These are phyloP conservation scores for Morelia viridis DNA, from an alignment of 2,797 vertebrate genomes.

Conservation along the genomic window DNA sequence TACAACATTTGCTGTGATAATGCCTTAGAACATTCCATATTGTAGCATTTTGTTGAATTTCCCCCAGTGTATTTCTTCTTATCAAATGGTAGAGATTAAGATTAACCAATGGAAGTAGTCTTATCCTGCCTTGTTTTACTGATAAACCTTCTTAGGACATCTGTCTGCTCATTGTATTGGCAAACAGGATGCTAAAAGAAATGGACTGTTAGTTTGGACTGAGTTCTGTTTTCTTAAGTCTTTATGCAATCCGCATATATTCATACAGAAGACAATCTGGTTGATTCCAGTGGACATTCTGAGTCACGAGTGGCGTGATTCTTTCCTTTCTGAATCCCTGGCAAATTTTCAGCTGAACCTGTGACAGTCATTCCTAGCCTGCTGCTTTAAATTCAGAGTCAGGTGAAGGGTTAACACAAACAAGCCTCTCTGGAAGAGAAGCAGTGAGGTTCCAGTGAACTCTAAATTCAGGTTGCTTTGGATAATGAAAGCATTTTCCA, in stretches of 20 bases:
- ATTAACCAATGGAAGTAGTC: not conserved
- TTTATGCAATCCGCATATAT: not conserved
- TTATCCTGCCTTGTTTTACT: not conserved
- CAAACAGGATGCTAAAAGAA: not conserved
- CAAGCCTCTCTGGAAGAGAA: slow-evolving; percentile 15
- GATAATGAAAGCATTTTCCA: slow-evolving; percentile 43
- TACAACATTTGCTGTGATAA: not conserved
- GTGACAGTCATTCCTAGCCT: not conserved
- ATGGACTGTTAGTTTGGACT: not conserved
- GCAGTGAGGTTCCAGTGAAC: not conserved
- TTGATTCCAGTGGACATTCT: not conserved
- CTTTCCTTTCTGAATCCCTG: not conserved
- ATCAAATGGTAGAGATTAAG: not conserved
- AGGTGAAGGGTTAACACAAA: not conserved
- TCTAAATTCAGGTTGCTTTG: slow-evolving; percentile 34
- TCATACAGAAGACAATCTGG: not conserved
- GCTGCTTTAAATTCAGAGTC: slow-evolving; percentile 21
- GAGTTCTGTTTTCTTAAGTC: not conserved
- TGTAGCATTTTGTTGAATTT: not conserved
- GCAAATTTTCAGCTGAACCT: not conserved
- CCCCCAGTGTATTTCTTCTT: not conserved
- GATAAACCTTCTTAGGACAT: not conserved
- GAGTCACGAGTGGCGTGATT: not conserved
- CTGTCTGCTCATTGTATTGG: not conserved
- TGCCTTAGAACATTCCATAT: not conserved